Base-by-base conservation (phyloP, 1,140 invertebrate species). In the Calosoma granatense region DNA sequence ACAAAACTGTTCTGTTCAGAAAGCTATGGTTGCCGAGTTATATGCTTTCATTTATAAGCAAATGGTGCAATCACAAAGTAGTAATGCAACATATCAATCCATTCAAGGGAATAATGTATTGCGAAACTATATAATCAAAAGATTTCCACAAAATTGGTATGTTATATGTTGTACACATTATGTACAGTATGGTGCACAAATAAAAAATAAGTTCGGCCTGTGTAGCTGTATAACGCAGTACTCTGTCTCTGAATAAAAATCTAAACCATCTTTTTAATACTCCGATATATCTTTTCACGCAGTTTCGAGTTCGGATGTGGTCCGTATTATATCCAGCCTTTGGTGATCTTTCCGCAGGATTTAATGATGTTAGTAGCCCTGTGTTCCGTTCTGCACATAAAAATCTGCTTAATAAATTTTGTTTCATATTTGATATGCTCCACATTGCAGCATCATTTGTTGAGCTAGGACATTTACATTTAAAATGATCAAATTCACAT, bases 361-460 rank as follows among this genome's bases (percentile, higher is more conserved):
- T 47, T 21, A 26, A 12, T 20, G 56, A 51, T 3, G 64, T 59
- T 22, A 23, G 20, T 56, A 63, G 14, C 53, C 26, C 53, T 17
- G 26, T 56, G 53, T 57, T 43, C n/a, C n/a, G n/a, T n/a, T n/a
- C n/a, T n/a, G n/a, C n/a, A n/a, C n/a, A n/a, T n/a, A n/a, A n/a
- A n/a, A n/a, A n/a, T n/a, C n/a, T n/a, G 47, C 56, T 61, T 20
- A 20, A 54, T 26, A 21, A 14, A 56, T 19, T 51, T 57, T 54
- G 57, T 59, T 55, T 53, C 61, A 61, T 22, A 55, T 61, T 19
- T 51, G 54, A 26, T 59, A 59, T 0, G 53, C 47, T 2, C 67
- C 67, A 66, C 51, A 69, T 69, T 54, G 62, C 63, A 2, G 63
- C 39, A 58, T 66, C 67, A 61, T 65, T 61, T 1, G 59, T 61